Base-by-base conservation (phyloP, 2,888 invertebrate species). In the Microdon myrmicae region DNA sequence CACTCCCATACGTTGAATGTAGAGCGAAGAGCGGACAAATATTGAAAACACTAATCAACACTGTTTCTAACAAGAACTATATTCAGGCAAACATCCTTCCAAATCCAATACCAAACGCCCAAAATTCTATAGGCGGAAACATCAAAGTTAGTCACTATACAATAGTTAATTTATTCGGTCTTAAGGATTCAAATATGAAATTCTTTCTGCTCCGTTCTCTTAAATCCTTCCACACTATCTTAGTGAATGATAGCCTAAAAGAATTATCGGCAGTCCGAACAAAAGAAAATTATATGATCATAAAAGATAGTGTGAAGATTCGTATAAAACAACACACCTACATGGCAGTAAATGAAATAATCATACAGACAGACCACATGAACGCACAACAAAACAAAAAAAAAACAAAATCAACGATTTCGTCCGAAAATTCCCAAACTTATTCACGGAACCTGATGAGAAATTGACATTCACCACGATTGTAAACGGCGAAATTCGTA, bases 211-310 rank as follows among this genome's bases (percentile, higher is more conserved):
- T 49, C n/a, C 58, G 37, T 9, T 37, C 37, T 2, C 20, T 58
- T 25, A 13, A 23, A 31, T 43, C 48, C 9, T 58, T 49, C 16
- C 43, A 48, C 25, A 43, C 41, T 10, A 56, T 56, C 12, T 17
- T 56, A 3, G 56, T 47, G n/a, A 58, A 58, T 12, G 44, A 58
- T 20, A 49, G 37, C 16, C 17, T 55, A 7, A 48, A 41, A 22
- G 39, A 47, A 9, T 25, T 55, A 10, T 25, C 31, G 9, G 55
- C 55, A 20, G 34, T 48, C 14, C 45, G 44, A 12, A 20, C 39
- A 3, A 41, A 48, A 10, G 37, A 56, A n/a, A n/a, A n/a, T n/a
- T n/a, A n/a, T n/a, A n/a, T n/a, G n/a, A n/a, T n/a, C n/a, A n/a
- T n/a, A n/a, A n/a, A n/a, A n/a, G n/a, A n/a, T n/a, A n/a, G n/a